Evolutionary conservation across 2,888 invertebrate species (phyloP), one percentile per base, ranked within the genome.

Genomic region (Erebia ligea): DNA sequence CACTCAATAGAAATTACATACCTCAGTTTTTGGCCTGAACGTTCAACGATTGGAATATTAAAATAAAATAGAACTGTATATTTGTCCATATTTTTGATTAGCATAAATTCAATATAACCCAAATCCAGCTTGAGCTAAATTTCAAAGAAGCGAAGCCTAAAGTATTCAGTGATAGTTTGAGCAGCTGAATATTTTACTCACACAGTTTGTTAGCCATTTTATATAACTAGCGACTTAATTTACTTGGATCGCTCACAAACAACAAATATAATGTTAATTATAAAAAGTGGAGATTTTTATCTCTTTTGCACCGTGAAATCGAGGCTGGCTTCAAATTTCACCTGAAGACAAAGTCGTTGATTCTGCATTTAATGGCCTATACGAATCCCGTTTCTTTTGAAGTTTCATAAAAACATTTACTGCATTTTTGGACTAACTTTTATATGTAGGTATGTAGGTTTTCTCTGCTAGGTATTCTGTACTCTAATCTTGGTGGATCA

Each of bases 221-320:
- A 9, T n/a, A 15, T 45, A 45, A 3, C 45, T 15, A 52, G 17
- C 17, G 17, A 17, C 17, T 10, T 19, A 19, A 19, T 54, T 57
- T 13, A 25, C 5, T 25, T 13, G 6, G 15, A 15, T 68, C 13
- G 15, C 40, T 76, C 72, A 74, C 69, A 71, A 72, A 74, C 66
- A 63, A 64, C 73, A 77, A 76, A 80, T 75, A 73, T 76, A 71
- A 72, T 76, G 75, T 74, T 79, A 78, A 81, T 80, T 73, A 76
- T 73, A 67, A 78, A 79, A 66, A 57, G 40, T 66, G 77, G 76
- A 81, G 78, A 83, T 81, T 74, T 62, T 70, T 79, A 82, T 81
- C 81, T 75, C 70, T 68, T 75, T 75, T 71, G 76, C 70, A 76
- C 75, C 76, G 76, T 78, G 76, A 76, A 79, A 79, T 77, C 76